Percentiles rank a stretch among this genome's conserved stretches.
Evolutionary conservation across 2,888 invertebrate species (phyloP).

Genomic region (Drosophila bunnanda): DNA sequence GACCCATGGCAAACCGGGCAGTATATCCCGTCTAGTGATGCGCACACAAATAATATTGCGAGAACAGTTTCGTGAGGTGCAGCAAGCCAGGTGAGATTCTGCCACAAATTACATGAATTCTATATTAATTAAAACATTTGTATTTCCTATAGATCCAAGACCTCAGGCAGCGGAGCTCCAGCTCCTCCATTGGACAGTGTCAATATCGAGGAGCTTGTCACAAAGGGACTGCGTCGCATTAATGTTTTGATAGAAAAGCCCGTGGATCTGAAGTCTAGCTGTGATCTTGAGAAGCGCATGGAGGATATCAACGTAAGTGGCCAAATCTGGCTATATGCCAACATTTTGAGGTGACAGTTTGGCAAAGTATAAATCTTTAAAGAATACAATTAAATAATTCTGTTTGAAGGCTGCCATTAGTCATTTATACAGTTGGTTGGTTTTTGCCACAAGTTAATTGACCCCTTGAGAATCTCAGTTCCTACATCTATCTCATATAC

Average conservation of each 20-base stretch:
- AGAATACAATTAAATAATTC: constrained; percentile 29
- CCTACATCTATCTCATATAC: background rate
- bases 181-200: constrained; percentile 71
- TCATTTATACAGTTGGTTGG: constrained; percentile 33
- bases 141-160: constrained; percentile 63
- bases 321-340: constrained; percentile 22
- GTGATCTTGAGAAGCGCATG: constrained; percentile 82
- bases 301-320: constrained; percentile 84
- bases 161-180: constrained; percentile 41
- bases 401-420: constrained; percentile 36
- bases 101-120: background rate
- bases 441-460: constrained; percentile 69
- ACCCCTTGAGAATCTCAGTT: constrained; percentile 71
- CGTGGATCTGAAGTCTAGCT: constrained; percentile 78
- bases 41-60: constrained; percentile 83
- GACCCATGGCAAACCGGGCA: constrained; percentile 86
- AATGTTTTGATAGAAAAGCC: constrained; percentile 84
- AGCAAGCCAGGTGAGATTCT: constrained; percentile 81
- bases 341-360: constrained; percentile 40
- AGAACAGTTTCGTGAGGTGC: constrained; percentile 84
- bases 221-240: constrained; percentile 83
- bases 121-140: background rate
- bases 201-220: constrained; percentile 83
- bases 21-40: constrained; percentile 83
- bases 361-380: constrained; percentile 29